phyloP scores from a whole-genome alignment of 2,888 invertebrate genomes.

The Tipula lateralis region DNA sequence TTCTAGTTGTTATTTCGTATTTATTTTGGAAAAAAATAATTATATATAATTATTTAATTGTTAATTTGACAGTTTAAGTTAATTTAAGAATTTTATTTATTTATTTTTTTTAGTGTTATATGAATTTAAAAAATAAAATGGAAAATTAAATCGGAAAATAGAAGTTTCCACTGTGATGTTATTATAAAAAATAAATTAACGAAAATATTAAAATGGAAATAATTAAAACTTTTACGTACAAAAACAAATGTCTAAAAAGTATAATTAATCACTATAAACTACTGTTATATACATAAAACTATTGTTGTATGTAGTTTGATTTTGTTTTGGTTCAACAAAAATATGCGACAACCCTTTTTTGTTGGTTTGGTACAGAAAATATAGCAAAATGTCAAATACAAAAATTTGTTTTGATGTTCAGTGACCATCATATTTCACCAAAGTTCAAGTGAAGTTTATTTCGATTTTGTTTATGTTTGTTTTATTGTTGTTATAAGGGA shows the following conservation, averaged over 20 bases:
- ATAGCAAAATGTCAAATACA: slow-evolving; percentile 4
- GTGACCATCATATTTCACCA: slow-evolving; percentile 9
- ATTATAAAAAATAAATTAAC: neutral
- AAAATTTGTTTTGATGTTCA: slow-evolving; percentile 13
- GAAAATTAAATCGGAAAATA: slow-evolving; percentile 19
- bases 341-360: neutral
- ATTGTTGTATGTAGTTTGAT: neutral
- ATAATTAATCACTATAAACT: slow-evolving; percentile 11
- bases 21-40: neutral
- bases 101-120: neutral
- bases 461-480: neutral
- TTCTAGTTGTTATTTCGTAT: neutral
- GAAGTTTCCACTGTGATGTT: neutral
- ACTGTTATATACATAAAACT: neutral
- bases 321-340: neutral
- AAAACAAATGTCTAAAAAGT: neutral
- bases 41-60: slow-evolving; percentile 24
- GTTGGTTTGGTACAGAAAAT: neutral
- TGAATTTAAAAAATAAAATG: neutral
- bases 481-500: neutral
- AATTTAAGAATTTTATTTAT: neutral
- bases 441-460: neutral
- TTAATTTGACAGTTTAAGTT: slow-evolving; percentile 24
- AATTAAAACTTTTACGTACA: neutral
- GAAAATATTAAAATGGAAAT: neutral